Percentiles rank a stretch among this genome's conserved stretches.
phyloP scores from a whole-genome alignment of 2,797 vertebrate species.

The Bradypodion ventrale region DNA sequence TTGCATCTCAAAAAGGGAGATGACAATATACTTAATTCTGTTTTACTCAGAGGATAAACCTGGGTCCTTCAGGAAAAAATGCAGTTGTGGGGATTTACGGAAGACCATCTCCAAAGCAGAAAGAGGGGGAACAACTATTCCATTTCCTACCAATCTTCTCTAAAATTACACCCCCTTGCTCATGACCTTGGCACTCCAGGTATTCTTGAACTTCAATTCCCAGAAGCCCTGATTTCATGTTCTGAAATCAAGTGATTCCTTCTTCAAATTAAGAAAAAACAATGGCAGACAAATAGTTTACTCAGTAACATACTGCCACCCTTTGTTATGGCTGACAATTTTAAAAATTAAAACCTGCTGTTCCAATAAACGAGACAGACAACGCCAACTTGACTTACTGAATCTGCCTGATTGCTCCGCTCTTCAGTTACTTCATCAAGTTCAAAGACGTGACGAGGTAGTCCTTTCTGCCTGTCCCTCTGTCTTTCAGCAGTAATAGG shows the following conservation, averaged over 20 bases:
- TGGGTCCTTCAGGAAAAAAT: no score
- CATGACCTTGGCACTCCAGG: no score
- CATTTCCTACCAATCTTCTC: neutral
- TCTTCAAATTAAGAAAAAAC: neutral
- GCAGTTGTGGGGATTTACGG: no score
- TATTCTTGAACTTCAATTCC: no score
- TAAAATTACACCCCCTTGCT: neutral
- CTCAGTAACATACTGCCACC: no score
- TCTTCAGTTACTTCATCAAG: constrained; percentile 82
- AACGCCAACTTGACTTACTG: constrained; percentile 10
- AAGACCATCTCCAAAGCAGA: no score
- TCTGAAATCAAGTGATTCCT: neutral
- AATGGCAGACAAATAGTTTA: neutral
- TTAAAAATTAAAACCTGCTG: neutral
- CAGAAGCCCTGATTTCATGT: neutral
- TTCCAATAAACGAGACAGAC: neutral
- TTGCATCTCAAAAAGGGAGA: neutral
- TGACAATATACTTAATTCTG: neutral
- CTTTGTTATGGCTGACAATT: no score
- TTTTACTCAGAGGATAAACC: neutral
- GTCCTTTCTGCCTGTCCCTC: constrained; percentile 83
- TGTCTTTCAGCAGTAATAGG: constrained; percentile 84
- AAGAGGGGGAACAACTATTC: no score
- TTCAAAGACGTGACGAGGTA: constrained; percentile 87
- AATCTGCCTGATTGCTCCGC: constrained; percentile 73